A percentile compares a stretch with the other conserved stretches of the same genome.
Conservation (phyloP, 2,797 vertebrate genomes). For the Pseudochromis fuscus region DNA sequence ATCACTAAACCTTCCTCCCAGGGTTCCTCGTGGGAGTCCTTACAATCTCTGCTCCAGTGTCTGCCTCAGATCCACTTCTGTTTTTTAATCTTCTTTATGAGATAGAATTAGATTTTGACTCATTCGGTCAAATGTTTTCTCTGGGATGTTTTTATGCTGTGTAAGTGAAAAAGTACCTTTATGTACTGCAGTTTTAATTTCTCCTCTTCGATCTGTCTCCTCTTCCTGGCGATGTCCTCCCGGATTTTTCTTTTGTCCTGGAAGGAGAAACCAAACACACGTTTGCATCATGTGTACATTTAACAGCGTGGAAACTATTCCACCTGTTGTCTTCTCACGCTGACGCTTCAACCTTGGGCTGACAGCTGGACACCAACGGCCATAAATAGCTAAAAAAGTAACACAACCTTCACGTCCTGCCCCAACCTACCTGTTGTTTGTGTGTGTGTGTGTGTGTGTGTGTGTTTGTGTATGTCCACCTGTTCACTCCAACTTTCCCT, state of each 20-base stretch:
- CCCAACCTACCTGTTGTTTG: conserved; percentile 30
- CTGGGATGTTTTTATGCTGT: neutral
- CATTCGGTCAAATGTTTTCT: neutral
- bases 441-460: conserved; percentile 20
- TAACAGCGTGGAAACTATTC: conserved; percentile 56
- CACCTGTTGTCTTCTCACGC: conserved; percentile 51
- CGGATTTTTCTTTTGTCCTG: conserved; percentile 96
- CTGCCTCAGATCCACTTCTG: no score
- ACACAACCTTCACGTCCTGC: conserved; percentile 1
- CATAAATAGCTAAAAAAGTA: conserved; percentile 48
- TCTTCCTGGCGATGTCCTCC: conserved; percentile 93
- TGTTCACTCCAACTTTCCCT: conserved; percentile 22
- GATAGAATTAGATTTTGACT: neutral
- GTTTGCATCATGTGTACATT: conserved; percentile 22
- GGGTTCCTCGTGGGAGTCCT: conserved; percentile 3
- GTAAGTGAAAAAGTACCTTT: conserved; percentile 88
- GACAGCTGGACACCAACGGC: conserved; percentile 45
- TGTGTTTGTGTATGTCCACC: conserved; percentile 14
- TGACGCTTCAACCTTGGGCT: conserved; percentile 47
- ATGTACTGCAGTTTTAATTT: conserved; percentile 95
- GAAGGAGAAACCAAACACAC: conserved; percentile 53
- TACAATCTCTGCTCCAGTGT: no score
- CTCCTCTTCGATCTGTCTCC: conserved; percentile 93
- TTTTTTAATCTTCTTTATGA: no score
- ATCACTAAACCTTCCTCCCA: neutral